phyloP scores from a whole-genome alignment of 1,140 invertebrate genomes.

The Anastrepha obliqua region DNA sequence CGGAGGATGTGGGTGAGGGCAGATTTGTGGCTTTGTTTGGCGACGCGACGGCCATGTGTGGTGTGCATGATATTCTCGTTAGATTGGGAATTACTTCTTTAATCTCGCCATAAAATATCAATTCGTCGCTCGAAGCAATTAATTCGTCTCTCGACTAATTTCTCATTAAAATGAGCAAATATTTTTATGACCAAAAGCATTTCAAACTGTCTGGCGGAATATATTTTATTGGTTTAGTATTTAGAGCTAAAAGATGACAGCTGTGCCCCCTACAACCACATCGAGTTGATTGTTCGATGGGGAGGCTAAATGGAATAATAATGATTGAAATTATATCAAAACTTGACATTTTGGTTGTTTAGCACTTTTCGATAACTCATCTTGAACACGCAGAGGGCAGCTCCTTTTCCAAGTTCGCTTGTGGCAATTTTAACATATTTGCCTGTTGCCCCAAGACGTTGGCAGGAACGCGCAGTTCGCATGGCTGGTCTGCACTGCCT shows the following conservation, averaged over 20 bases:
- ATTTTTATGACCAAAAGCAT: slow-evolving; percentile 24
- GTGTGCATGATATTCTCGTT: slow-evolving; percentile 34
- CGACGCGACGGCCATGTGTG: slow-evolving; percentile 34
- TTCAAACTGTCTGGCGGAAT: slow-evolving; percentile 14
- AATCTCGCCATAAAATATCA: slow-evolving; percentile 48
- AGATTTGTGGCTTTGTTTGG: background rate
- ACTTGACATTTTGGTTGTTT: too few species aligned
- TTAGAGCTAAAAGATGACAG: background rate
- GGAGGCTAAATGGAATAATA: too few species aligned
- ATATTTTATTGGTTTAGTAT: slow-evolving; percentile 19
- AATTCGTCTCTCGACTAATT: background rate
- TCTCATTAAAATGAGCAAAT: slow-evolving; percentile 44
- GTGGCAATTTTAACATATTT: too few species aligned
- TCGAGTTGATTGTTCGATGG: background rate
- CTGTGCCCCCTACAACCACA: background rate
- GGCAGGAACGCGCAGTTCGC: too few species aligned
- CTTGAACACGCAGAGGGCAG: too few species aligned
- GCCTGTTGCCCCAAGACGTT: too few species aligned
- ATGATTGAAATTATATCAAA: too few species aligned
- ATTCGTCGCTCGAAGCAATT: slow-evolving; percentile 1
- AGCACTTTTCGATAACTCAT: too few species aligned
- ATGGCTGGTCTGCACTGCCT: too few species aligned
- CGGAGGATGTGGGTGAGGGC: too few species aligned
- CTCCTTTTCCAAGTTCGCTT: too few species aligned
- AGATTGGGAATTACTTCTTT: slow-evolving; percentile 44